These are phyloP conservation scores for Apotomis capreana DNA, from an alignment of 2,888 invertebrate genomes.

Conservation along the genomic window DNA sequence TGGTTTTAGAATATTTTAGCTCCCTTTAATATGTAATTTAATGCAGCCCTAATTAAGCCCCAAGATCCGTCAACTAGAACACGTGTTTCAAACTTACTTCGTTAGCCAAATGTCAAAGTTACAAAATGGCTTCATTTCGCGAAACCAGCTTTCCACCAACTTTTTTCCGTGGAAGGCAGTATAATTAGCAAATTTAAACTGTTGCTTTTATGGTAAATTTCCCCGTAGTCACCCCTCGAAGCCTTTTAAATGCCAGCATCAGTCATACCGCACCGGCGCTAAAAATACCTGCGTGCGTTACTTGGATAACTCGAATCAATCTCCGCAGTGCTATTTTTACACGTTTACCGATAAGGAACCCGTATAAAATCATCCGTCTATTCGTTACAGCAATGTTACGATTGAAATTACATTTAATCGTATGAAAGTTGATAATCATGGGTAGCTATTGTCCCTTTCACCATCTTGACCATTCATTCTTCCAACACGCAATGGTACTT, in stretches of 20 bases:
- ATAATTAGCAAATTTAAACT: slow-evolving; percentile 21
- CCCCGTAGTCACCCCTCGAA: slow-evolving; percentile 26
- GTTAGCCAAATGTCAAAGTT: neutral
- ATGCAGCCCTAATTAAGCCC: too few species aligned
- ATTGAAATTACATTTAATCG: neutral
- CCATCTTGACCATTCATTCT: neutral
- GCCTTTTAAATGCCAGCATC: slow-evolving; percentile 34
- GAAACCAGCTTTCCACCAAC: slow-evolving; percentile 13
- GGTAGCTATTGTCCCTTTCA: neutral
- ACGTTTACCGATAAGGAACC: slow-evolving; percentile 19
- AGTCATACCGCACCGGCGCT: slow-evolving; percentile 32
- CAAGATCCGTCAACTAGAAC: too few species aligned
- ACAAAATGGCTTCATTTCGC: slow-evolving; percentile 5
- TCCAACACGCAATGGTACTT: neutral
- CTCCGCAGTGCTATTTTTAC: slow-evolving; percentile 16
- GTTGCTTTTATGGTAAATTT: slow-evolving; percentile 28
- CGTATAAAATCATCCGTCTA: slow-evolving; percentile 9
- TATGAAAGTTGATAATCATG: neutral
- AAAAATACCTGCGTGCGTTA: slow-evolving; percentile 35
- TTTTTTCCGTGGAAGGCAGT: neutral
- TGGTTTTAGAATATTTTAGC: too few species aligned
- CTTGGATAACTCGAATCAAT: slow-evolving; percentile 36
- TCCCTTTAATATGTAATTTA: too few species aligned
- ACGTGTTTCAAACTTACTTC: too few species aligned
- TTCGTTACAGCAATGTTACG: slow-evolving; percentile 1